Conservation (phyloP, 2,888 invertebrate species). For the Thumatha senex region DNA sequence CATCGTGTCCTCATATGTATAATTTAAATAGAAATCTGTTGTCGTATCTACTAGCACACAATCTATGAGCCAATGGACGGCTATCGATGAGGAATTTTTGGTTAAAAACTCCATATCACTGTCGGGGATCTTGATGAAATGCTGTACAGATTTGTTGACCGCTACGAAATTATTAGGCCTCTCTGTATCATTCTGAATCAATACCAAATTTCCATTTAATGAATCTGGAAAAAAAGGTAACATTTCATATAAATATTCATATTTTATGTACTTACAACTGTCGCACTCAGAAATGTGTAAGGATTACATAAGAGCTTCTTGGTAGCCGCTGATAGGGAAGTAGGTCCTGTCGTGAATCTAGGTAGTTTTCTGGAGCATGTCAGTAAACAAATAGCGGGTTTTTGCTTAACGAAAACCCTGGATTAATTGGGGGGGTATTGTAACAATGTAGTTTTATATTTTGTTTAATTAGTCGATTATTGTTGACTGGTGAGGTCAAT, state of each 20-base stretch:
- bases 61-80: slow-evolving; percentile 92
- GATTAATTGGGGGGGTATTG: too few species aligned
- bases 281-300: too few species aligned
- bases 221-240: slow-evolving; percentile 73
- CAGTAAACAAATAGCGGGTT: too few species aligned
- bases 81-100: slow-evolving; percentile 71
- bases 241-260: too few species aligned
- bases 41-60: slow-evolving; percentile 87
- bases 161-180: slow-evolving; percentile 85
- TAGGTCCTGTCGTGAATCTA: too few species aligned
- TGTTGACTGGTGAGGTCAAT: too few species aligned
- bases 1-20: slow-evolving; percentile 86
- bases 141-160: slow-evolving; percentile 82
- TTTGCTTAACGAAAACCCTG: too few species aligned
- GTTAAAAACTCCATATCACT: slow-evolving; percentile 85
- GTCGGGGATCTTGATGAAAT: slow-evolving; percentile 82
- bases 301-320: too few species aligned
- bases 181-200: slow-evolving; percentile 85
- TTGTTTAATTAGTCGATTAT: too few species aligned
- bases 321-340: too few species aligned
- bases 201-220: slow-evolving; percentile 86
- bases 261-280: not conserved
- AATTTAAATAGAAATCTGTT: slow-evolving; percentile 83
- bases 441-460: too few species aligned
- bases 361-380: too few species aligned